Percentiles rank a stretch among this genome's conserved stretches.
phyloP scores from a whole-genome alignment of 2,888 invertebrate species.

The Andrena chrysosceles region DNA sequence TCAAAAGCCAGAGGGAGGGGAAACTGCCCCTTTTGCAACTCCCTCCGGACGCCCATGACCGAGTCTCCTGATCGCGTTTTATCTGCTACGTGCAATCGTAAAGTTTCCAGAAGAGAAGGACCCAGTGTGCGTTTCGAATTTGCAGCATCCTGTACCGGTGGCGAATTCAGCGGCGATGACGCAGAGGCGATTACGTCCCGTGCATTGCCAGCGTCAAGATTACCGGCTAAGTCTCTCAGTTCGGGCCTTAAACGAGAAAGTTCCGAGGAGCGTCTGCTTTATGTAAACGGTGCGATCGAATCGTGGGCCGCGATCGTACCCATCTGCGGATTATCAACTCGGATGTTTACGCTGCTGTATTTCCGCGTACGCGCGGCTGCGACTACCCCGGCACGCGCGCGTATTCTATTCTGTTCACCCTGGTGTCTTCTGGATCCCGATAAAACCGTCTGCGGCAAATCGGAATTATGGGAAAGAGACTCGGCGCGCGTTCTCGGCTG shows the following conservation, averaged over 20 bases:
- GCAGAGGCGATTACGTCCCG: slow-evolving; percentile 52
- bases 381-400: too few species aligned
- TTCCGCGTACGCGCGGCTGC: not conserved
- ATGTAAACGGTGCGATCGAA: slow-evolving; percentile 55
- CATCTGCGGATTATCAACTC: slow-evolving; percentile 69
- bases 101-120: not conserved
- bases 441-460: slow-evolving; percentile 1
- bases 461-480: slow-evolving; percentile 42
- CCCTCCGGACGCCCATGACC: too few species aligned
- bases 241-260: slow-evolving; percentile 64
- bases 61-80: too few species aligned
- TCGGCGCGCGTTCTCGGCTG: not conserved
- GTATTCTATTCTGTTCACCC: too few species aligned
- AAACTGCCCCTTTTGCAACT: too few species aligned
- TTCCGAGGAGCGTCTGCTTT: slow-evolving; percentile 62
- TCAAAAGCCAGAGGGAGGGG: too few species aligned
- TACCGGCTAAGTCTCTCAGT: slow-evolving; percentile 55
- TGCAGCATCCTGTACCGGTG: slow-evolving; percentile 55
- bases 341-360: slow-evolving; percentile 34
- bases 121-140: slow-evolving; percentile 21
- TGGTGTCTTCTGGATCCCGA: too few species aligned
- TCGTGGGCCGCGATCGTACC: slow-evolving; percentile 27
- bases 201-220: slow-evolving; percentile 58
- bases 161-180: slow-evolving; percentile 56
- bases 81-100: too few species aligned